Evolutionary conservation across 2,888 invertebrate species (phyloP).

Genomic region (Ypsolopha scabrella): DNA sequence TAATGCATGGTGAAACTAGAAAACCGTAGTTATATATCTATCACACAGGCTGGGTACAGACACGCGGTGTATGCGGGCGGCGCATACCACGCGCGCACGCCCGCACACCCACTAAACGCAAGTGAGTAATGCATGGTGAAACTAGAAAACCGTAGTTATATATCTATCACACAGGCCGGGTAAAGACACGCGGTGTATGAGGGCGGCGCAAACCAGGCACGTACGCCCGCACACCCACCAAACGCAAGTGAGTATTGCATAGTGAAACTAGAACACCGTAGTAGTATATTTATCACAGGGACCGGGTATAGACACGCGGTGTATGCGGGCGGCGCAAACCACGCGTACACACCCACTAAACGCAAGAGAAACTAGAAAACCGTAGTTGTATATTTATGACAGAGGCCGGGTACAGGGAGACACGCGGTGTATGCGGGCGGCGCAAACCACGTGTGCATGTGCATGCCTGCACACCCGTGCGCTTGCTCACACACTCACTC

Average conservation of each 20-base stretch:
- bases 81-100: conserved; percentile 58
- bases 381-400: background rate
- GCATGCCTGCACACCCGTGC: conserved; percentile 45
- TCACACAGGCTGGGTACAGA: conserved; percentile 54
- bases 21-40: background rate
- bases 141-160: no score
- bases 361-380: conserved; percentile 36
- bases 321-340: conserved; percentile 59
- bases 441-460: conserved; percentile 59
- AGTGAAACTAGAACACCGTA: background rate
- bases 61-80: conserved; percentile 53
- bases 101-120: conserved; percentile 59
- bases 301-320: conserved; percentile 56
- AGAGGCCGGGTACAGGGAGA: conserved; percentile 62
- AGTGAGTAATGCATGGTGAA: conserved; percentile 34
- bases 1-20: conserved; percentile 9
- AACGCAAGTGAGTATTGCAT: no score
- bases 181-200: no score
- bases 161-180: no score
- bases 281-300: conserved; percentile 19
- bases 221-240: no score
- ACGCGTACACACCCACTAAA: conserved; percentile 59
- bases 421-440: conserved; percentile 54
- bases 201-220: no score
- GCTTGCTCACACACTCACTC: conserved; percentile 56